phyloP scores from a whole-genome alignment of 1,140 invertebrate species.

The Mycetomoellerius zeteki region DNA sequence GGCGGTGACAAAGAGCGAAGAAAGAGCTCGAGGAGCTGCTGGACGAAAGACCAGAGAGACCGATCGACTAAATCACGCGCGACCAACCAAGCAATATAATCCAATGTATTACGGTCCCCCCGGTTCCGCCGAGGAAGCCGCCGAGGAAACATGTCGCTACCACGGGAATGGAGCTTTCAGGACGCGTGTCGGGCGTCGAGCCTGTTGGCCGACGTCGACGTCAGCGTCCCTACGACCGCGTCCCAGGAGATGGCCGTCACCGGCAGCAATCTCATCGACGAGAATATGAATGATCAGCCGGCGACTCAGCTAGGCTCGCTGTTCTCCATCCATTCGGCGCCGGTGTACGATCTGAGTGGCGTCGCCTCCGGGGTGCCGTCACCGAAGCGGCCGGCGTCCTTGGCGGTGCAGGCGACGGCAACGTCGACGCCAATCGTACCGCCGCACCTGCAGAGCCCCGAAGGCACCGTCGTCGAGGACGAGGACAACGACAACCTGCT shows the following conservation, averaged over 20 bases:
- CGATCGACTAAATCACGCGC: slow-evolving; percentile 58
- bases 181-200: slow-evolving; percentile 85
- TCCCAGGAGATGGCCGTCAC: slow-evolving; percentile 80
- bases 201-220: slow-evolving; percentile 75
- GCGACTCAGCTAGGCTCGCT: slow-evolving; percentile 86
- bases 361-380: slow-evolving; percentile 75
- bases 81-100: slow-evolving; percentile 80
- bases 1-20: slow-evolving; percentile 33
- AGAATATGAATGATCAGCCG: slow-evolving; percentile 83
- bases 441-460: slow-evolving; percentile 86
- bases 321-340: slow-evolving; percentile 88
- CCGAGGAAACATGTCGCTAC: slow-evolving; percentile 88
- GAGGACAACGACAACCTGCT: slow-evolving; percentile 90
- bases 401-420: slow-evolving; percentile 83
- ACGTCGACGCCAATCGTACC: slow-evolving; percentile 84
- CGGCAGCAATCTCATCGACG: slow-evolving; percentile 78
- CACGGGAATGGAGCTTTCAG: slow-evolving; percentile 89
- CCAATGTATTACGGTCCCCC: slow-evolving; percentile 86
- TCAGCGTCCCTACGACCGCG: slow-evolving; percentile 78
- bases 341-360: slow-evolving; percentile 84
- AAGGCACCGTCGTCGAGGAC: slow-evolving; percentile 88
- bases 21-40: slow-evolving; percentile 46
- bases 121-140: slow-evolving; percentile 75
- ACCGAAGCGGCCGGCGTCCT: slow-evolving; percentile 83
- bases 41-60: slow-evolving; percentile 6